phyloP scores from a whole-genome alignment of 2,888 invertebrate genomes.

The Steinernema scapterisci region DNA sequence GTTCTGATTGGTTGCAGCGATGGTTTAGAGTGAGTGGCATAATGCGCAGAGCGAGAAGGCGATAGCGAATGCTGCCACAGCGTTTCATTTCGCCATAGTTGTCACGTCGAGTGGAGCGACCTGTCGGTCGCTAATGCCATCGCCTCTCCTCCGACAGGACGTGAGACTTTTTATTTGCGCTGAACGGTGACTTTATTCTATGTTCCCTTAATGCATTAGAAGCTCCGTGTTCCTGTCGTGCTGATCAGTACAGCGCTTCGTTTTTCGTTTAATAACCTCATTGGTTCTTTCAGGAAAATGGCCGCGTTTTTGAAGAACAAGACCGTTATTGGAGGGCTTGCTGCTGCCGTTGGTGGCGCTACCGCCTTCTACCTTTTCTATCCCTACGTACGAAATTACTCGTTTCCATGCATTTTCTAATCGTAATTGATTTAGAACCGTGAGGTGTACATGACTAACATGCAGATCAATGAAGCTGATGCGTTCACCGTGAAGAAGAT shows the following conservation, averaged over 20 bases:
- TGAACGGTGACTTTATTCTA: no score
- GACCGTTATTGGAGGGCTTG: slow-evolving; percentile 34
- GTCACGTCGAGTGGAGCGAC: background rate
- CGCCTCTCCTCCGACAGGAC: no score
- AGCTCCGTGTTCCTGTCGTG: no score
- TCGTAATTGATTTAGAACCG: slow-evolving; percentile 31
- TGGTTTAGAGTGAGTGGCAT: background rate
- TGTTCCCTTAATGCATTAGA: no score
- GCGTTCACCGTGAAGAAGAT: slow-evolving; percentile 37
- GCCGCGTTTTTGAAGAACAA: slow-evolving; percentile 17
- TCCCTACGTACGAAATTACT: slow-evolving; percentile 28
- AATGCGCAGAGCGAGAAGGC: background rate
- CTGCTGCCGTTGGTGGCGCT: slow-evolving; percentile 34
- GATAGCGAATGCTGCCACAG: background rate
- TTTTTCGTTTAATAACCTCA: background rate
- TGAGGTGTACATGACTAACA: slow-evolving; percentile 35
- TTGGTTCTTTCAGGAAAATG: background rate
- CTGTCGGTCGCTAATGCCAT: no score
- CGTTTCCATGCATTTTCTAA: background rate
- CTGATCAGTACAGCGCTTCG: no score
- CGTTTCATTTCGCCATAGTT: background rate
- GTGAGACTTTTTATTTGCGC: no score
- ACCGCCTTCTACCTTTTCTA: slow-evolving; percentile 32
- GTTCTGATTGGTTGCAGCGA: slow-evolving; percentile 10
- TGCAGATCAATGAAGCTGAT: slow-evolving; percentile 32